A percentile compares a stretch with the other conserved stretches of the same genome.
phyloP scores from a whole-genome alignment of 2,113 vertebrate species.

The Lepus timidus region DNA sequence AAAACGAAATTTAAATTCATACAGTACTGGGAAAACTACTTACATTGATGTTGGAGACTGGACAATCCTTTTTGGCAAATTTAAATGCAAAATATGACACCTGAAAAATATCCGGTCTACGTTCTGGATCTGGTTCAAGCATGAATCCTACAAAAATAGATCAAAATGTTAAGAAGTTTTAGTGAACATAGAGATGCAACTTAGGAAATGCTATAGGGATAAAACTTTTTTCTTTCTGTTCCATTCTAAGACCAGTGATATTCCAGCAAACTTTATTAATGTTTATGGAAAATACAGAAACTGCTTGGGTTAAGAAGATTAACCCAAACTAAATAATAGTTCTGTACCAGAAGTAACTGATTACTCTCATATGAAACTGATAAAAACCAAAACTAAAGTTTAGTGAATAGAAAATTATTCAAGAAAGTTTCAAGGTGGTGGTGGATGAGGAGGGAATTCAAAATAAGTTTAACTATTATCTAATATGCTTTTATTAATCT shows the following conservation, averaged over 20 bases:
- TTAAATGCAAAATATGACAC: slow-evolving; percentile 98
- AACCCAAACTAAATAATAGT: not conserved
- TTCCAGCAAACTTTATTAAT: not conserved
- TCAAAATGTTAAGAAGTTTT: slow-evolving; percentile 34
- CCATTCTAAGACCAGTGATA: slow-evolving; percentile 18
- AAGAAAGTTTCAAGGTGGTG: not conserved
- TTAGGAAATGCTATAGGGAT: not conserved
- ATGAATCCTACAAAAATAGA: slow-evolving; percentile 93
- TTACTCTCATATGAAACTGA: slow-evolving; percentile 18
- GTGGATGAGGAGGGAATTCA: not conserved
- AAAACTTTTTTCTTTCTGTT: not conserved
- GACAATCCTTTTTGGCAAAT: slow-evolving; percentile 95
- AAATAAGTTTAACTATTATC: slow-evolving; percentile 45
- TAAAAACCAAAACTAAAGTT: slow-evolving; percentile 5
- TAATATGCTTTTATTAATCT: slow-evolving; percentile 22
- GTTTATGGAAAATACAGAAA: slow-evolving; percentile 28
- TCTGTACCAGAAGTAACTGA: not conserved
- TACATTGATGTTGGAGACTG: slow-evolving; percentile 96
- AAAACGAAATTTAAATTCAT: slow-evolving; percentile 19
- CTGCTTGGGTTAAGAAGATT: not conserved
- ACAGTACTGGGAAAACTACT: slow-evolving; percentile 84
- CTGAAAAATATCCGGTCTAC: slow-evolving; percentile 98
- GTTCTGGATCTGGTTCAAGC: slow-evolving; percentile 97
- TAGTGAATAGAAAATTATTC: slow-evolving; percentile 48
- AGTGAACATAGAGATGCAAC: not conserved